phyloP scores from a whole-genome alignment of 2,113 vertebrate genomes.

The Panthera tigris region DNA sequence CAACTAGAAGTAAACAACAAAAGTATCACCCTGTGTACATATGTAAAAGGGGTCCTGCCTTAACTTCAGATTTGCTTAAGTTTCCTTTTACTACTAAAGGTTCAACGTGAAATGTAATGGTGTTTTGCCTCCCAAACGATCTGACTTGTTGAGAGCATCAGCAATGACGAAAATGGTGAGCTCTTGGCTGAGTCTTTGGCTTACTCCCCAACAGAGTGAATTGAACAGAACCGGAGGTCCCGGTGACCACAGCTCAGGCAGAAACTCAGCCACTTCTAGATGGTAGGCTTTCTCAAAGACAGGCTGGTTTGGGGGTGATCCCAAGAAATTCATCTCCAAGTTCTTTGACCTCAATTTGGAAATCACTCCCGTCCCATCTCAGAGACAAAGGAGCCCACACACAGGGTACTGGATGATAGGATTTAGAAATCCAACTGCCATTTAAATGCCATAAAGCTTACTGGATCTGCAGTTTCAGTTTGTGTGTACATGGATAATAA shows the following conservation, averaged over 20 bases:
- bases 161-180: background rate
- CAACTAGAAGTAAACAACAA: background rate
- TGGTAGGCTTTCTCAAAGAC: constrained; percentile 22
- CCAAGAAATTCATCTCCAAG: background rate
- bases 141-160: background rate
- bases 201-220: background rate
- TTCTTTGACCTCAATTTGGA: constrained; percentile 22
- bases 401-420: background rate
- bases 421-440: background rate
- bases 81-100: background rate
- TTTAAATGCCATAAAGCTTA: background rate
- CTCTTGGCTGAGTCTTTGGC: background rate
- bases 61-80: background rate
- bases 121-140: background rate
- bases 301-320: constrained; percentile 40
- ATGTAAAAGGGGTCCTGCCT: rapidly evolving
- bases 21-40: rapidly evolving
- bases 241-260: background rate
- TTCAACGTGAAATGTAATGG: background rate
- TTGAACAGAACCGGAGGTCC: background rate
- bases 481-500: rapidly evolving
- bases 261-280: background rate
- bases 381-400: constrained; percentile 52
- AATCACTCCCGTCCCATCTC: background rate
- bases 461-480: background rate